phyloP scores from a whole-genome alignment of 2,888 invertebrate species.

The Serrognathus titanus region DNA sequence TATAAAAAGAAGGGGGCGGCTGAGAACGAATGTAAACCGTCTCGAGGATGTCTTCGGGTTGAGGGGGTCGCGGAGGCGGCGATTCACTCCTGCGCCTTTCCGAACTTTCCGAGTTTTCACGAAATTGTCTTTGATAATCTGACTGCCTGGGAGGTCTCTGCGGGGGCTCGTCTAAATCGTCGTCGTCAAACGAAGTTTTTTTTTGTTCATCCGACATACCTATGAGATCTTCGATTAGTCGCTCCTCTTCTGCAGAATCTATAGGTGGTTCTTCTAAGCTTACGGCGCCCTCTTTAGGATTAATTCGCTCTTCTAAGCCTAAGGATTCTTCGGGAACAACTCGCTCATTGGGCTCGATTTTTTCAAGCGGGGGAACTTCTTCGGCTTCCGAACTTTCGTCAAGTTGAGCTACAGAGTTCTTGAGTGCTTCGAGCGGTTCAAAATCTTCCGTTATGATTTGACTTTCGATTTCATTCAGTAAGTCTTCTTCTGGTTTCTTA shows the following conservation, averaged over 20 bases:
- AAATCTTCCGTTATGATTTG: background rate
- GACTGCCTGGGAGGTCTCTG: conserved; percentile 46
- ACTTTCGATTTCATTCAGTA: conserved; percentile 1
- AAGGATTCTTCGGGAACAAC: too few species aligned
- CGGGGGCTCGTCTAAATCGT: conserved; percentile 50
- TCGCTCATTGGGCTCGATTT: too few species aligned
- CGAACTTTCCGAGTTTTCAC: background rate
- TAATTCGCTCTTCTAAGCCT: background rate
- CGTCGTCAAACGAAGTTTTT: conserved; percentile 47
- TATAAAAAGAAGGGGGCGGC: conserved; percentile 46
- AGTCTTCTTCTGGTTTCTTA: conserved; percentile 3
- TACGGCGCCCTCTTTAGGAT: background rate
- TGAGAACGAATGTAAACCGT: conserved; percentile 42
- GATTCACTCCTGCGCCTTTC: conserved; percentile 6
- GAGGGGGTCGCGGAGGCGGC: conserved; percentile 38
- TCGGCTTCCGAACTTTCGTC: too few species aligned
- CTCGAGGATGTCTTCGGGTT: conserved; percentile 45
- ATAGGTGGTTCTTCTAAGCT: background rate
- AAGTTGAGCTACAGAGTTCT: background rate
- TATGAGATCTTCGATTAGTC: conserved; percentile 12
- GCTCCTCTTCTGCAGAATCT: conserved; percentile 13
- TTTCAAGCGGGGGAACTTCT: too few species aligned
- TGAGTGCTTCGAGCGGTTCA: background rate
- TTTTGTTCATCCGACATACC: conserved; percentile 32
- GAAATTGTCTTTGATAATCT: conserved; percentile 5